Conservation (phyloP, 2,888 invertebrate genomes). For the Myopa testacea region DNA sequence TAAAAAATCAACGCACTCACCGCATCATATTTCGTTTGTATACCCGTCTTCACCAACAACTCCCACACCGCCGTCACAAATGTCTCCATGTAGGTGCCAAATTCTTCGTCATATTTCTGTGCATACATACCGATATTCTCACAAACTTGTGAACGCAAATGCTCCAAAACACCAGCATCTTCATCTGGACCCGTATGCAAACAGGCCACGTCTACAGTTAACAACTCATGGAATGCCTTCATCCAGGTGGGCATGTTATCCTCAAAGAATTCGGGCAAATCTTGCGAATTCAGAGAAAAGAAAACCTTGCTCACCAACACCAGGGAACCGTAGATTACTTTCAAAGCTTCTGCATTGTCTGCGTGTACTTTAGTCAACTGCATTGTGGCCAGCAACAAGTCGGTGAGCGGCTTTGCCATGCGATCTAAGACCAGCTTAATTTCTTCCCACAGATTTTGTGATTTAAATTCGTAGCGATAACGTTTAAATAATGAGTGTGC, state of each 20-base stretch:
- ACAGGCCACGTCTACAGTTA: slow-evolving; percentile 82
- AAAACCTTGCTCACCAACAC: slow-evolving; percentile 94
- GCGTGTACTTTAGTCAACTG: slow-evolving; percentile 82
- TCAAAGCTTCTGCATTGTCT: slow-evolving; percentile 82
- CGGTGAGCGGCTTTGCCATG: slow-evolving; percentile 93
- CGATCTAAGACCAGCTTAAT: slow-evolving; percentile 95
- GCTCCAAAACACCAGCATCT: slow-evolving; percentile 89
- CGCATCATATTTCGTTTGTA: slow-evolving; percentile 89
- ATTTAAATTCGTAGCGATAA: slow-evolving; percentile 96
- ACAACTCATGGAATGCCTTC: slow-evolving; percentile 85
- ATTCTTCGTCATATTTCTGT: slow-evolving; percentile 98
- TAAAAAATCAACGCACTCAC: slow-evolving; percentile 69
- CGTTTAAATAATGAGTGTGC: slow-evolving; percentile 97
- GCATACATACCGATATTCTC: slow-evolving; percentile 96
- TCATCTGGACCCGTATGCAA: slow-evolving; percentile 85
- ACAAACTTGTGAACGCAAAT: slow-evolving; percentile 94
- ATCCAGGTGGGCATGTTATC: slow-evolving; percentile 98
- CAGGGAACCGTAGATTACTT: slow-evolving; percentile 89
- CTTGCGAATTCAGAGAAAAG: slow-evolving; percentile 97
- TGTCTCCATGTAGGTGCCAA: slow-evolving; percentile 85
- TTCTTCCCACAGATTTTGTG: slow-evolving; percentile 94
- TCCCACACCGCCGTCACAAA: slow-evolving; percentile 98
- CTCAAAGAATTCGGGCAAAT: slow-evolving; percentile 98
- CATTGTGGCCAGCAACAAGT: slow-evolving; percentile 91
- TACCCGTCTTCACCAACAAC: slow-evolving; percentile 85